Evolutionary conservation across 2,888 invertebrate species (phyloP), one percentile per base, ranked within the genome.

Genomic region (Cephus sareptanus): DNA sequence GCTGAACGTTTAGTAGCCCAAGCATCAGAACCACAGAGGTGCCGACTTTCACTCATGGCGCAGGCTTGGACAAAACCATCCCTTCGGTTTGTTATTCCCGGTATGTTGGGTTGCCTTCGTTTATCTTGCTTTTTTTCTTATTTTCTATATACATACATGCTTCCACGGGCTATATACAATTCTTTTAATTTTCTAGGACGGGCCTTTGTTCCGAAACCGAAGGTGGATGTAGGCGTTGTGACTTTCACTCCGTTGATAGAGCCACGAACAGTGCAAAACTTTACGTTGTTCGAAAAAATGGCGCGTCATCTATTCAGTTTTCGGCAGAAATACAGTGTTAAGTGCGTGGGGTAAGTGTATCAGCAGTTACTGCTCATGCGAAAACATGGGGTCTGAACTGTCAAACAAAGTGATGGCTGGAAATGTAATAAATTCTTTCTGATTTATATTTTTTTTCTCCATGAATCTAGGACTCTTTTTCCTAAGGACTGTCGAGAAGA

Each of bases 181-280:
- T 33, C 69, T 70, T 73, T 40, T 33, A 77, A 77, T n/a, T 34
- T 81, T 86, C 13, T 76, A 94, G 94, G 94, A 1, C 93, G 92
- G 83, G 96, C 97, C 0, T 99, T 99, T 92, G 94, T 98, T 40
- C 99, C 99, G 0, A 95, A 96, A 88, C 99, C 99, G 0, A 95
- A 99, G 81, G 99, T 99, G 9, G 98, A 99, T 93, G 99, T 99
- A 0, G 98, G 97, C 30, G 97, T 99, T 1, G 98, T 99, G 0
- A 96, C 96, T 75, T 93, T 99, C 75, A 94, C 95, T 30, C 99
- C 99, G 1, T 91, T 95, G 12, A 94, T 94, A 84, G 90, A 93
- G 74, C 98, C 99, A 0, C 92, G 94, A 75, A 96, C 97, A 23
- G 89, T 93, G 79, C 93, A 96, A 69, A 96, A 97, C 0, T 99